Base-by-base conservation (phyloP, 2,888 invertebrate genomes). In the Melanostoma scalare region DNA sequence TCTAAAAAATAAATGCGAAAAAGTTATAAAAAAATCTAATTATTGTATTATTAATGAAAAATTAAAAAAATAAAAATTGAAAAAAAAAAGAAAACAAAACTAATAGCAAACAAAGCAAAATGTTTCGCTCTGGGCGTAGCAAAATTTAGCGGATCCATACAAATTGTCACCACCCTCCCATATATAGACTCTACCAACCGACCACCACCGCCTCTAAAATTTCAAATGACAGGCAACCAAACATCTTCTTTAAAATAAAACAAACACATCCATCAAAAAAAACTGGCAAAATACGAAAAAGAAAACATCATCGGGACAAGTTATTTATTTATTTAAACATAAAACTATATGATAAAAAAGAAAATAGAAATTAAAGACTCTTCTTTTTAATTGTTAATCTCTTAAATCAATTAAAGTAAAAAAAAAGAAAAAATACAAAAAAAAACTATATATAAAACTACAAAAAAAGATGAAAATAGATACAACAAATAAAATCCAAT, bases 371-470 rank as follows among this genome's bases (percentile, higher is more conserved):
- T 78, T 85, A 86, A 85, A 85, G 81, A 84, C 84, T 84, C 74
- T 77, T 82, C 76, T 85, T 86, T 81, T 81, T 85, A 77, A 78
- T 81, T 86, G 82, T 86, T 79, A 85, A 85, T 85, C 85, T 86
- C 85, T 80, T 86, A 86, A 85, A 81, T 86, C 85, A 86, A 85
- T 86, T 86, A 79, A 82, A 81, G 46, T 74, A 78, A 72, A 69
- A 72, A 48, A 72, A 48, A 50, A 20, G 1, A 20, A 20, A 20
- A 20, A 20, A 20, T 20, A 20, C n/a, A 20, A 63, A 4, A 71
- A 74, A 88, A 87, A 87, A 87, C 9, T 88, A 87, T 89, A 89
- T 87, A 89, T 89, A 89, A 88, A 87, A 87, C 87, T 87, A 87
- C 84, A 86, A 87, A 88, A 86, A 86, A 87, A 87, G 20, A 20